phyloP scores from a whole-genome alignment of 2,888 invertebrate genomes.

The Geotrupes spiniger region DNA sequence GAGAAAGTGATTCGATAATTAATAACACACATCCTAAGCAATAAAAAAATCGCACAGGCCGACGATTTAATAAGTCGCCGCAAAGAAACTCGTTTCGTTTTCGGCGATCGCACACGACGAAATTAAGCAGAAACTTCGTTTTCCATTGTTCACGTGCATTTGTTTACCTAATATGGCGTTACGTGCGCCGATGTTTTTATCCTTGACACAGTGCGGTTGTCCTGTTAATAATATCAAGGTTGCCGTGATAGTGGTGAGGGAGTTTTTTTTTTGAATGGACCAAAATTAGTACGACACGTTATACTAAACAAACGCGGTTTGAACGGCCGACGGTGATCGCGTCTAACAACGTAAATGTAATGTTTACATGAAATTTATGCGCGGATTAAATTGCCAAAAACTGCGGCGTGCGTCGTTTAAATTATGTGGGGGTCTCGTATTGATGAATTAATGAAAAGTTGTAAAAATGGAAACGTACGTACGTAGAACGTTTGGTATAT shows the following conservation, averaged over 20 bases:
- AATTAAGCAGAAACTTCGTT: slow-evolving; percentile 2
- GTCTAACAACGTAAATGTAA: no score
- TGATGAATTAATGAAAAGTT: no score
- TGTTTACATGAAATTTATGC: no score
- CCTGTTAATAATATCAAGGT: slow-evolving; percentile 1
- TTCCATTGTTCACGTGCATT: not conserved
- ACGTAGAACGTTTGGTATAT: no score
- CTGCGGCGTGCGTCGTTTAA: no score
- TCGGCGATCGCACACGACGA: not conserved
- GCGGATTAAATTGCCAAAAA: no score
- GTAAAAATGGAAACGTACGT: no score
- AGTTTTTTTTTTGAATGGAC: slow-evolving; percentile 4
- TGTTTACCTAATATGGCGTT: slow-evolving; percentile 1
- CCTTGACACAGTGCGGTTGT: slow-evolving; percentile 1
- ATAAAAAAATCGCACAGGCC: not conserved
- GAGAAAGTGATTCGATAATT: slow-evolving; percentile 3
- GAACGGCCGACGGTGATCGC: no score
- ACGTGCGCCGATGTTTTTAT: slow-evolving; percentile 2
- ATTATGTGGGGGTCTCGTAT: no score
- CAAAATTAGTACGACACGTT: not conserved
- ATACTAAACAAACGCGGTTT: not conserved
- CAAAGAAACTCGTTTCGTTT: not conserved
- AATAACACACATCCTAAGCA: no score
- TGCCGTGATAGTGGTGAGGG: not conserved
- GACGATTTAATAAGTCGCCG: not conserved